Evolutionary conservation across 1,140 invertebrate species (phyloP), one percentile per base, ranked within the genome.

Genomic region (Procambarus virginalis): DNA sequence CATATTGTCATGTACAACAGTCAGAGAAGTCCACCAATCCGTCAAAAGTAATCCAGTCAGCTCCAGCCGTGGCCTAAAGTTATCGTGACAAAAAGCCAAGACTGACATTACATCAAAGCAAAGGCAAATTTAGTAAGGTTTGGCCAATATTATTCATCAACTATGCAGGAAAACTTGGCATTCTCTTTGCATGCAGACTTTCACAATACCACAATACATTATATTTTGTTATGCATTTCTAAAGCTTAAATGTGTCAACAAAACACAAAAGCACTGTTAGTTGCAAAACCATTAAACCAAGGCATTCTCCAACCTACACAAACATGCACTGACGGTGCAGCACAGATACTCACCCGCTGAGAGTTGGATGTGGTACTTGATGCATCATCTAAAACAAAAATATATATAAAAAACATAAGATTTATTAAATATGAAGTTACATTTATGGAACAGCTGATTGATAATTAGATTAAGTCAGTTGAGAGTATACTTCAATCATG

Each of bases 291-390:
- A 78, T 45, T 48, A 68, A 77, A 83, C 78, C 88, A 68, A 60
- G 83, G 70, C 49, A 46, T 46, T 51, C 68, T 45, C 78, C 22
- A 73, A 12, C 55, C 51, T 49, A 73, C 17, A 70, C 51, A 14
- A 64, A 58, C 76, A 81, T 73, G 77, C 68, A 81, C 14, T n/a
- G 68, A 22, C 48, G 14, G 51, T 22, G 34, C 22, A 73, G 45
- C n/a, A 12, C 75, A 68, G 34, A 10, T 89, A 94, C 94, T 94
- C 93, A 95, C 95, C 93, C 94, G 94, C 89, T 95, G 95, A 83
- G 95, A 95, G 80, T 93, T 93, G 76, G 94, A 95, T 64, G 94
- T 93, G 60, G 94, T 95, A 90, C 95, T 95, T n/a, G 95, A 95
- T 46, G 94, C 91, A 92, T 95, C 95, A 94, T 95, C 95, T 95